Conservation (phyloP, 35 echinoderm and acorn worm genomes). For the Anneissia japonica region DNA sequence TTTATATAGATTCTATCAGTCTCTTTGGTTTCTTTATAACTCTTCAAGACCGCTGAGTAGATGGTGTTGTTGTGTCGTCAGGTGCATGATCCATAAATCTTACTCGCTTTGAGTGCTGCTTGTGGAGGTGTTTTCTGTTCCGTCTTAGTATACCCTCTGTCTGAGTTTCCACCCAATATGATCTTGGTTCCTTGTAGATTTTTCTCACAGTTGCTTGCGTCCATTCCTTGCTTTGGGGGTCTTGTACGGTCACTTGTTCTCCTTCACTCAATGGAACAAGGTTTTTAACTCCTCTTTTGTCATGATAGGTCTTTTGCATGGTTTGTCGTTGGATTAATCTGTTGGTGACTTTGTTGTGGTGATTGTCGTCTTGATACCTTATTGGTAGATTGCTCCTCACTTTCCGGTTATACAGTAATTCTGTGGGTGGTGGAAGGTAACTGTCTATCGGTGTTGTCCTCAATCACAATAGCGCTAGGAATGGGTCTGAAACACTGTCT, state of each 20-base stretch:
- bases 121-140: too few species aligned
- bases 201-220: neutral
- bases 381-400: neutral
- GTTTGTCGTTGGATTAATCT: neutral
- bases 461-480: conserved; percentile 3
- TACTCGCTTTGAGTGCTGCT: too few species aligned
- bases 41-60: too few species aligned
- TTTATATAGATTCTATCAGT: too few species aligned
- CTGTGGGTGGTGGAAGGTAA: neutral
- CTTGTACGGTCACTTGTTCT: neutral
- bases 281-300: neutral
- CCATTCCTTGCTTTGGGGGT: neutral
- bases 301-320: neutral
- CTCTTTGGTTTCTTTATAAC: too few species aligned
- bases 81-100: too few species aligned
- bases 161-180: neutral
- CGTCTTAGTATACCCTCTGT: too few species aligned
- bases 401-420: neutral
- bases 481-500: neutral
- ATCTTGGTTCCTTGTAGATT: neutral
- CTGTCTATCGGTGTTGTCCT: conserved; percentile 5
- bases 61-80: too few species aligned
- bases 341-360: neutral
- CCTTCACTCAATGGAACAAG: neutral
- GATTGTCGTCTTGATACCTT: neutral